Evolutionary conservation across 2,888 invertebrate genomes (phyloP).

Genomic region (Galerucella pusilla): DNA sequence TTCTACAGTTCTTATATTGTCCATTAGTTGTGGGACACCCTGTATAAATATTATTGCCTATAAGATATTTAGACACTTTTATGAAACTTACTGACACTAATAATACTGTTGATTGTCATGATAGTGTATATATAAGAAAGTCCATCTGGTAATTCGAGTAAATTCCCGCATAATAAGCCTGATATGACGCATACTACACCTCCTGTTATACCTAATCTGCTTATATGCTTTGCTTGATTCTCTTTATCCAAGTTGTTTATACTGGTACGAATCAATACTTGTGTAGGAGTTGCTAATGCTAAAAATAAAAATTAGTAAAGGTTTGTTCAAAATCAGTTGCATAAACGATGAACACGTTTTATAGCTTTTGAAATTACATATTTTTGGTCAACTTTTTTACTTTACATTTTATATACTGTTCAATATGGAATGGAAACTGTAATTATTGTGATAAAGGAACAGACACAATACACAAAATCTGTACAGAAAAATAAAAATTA

Average conservation of each 20-base stretch:
- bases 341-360: background rate
- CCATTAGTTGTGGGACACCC: no score
- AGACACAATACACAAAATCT: no score
- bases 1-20: no score
- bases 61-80: background rate
- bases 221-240: constrained; percentile 7
- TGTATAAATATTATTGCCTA: no score
- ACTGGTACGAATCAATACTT: constrained; percentile 19
- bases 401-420: no score
- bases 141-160: constrained; percentile 6
- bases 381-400: no score
- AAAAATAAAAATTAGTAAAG: constrained; percentile 6
- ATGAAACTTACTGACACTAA: constrained; percentile 15
- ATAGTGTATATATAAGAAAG: constrained; percentile 7
- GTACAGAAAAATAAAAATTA: no score
- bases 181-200: background rate
- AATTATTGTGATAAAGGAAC: no score
- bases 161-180: constrained; percentile 3
- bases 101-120: constrained; percentile 7
- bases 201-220: constrained; percentile 16
- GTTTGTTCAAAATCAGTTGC: background rate
- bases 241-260: constrained; percentile 3
- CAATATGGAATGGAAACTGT: no score
- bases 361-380: no score
- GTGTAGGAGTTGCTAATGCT: constrained; percentile 26